Conservation (phyloP, 2,888 invertebrate genomes). For the Platycnemis pennipes region DNA sequence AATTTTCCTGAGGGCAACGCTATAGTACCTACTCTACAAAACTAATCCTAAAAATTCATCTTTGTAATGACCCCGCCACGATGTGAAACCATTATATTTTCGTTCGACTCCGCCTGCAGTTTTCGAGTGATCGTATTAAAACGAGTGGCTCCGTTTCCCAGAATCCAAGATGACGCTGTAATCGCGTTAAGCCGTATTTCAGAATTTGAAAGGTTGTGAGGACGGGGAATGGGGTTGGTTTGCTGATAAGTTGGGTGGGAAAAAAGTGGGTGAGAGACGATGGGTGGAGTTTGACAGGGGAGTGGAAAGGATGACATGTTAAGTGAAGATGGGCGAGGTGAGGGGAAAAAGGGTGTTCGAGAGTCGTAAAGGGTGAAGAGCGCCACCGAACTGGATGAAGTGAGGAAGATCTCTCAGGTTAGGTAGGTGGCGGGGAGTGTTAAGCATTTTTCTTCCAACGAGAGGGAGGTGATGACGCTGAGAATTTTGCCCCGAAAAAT, state of each 20-base stretch:
- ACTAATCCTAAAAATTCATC: conserved; percentile 33
- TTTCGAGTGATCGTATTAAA: not conserved
- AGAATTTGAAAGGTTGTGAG: not conserved
- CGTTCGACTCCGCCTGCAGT: not conserved
- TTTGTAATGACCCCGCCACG: not conserved
- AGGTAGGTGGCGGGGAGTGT: too few species aligned
- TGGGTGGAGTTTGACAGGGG: not conserved
- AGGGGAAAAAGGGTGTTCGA: not conserved
- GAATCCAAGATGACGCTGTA: conserved; percentile 20
- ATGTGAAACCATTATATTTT: conserved; percentile 18
- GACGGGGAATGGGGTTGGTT: too few species aligned
- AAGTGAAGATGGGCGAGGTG: not conserved
- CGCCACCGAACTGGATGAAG: too few species aligned
- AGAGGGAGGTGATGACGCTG: too few species aligned
- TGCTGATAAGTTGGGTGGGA: not conserved
- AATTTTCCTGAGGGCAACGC: not conserved
- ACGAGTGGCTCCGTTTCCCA: too few species aligned
- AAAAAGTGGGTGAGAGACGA: not conserved
- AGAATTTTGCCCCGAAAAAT: too few species aligned
- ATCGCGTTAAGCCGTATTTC: conserved; percentile 30
- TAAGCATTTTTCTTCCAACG: too few species aligned
- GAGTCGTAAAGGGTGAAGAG: too few species aligned
- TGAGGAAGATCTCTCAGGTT: too few species aligned
- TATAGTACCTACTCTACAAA: not conserved
- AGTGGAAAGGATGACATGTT: too few species aligned